Evolutionary conservation across 1,140 invertebrate genomes (phyloP), one percentile per base, ranked within the genome.

Genomic region (Oryctes rhinoceros): DNA sequence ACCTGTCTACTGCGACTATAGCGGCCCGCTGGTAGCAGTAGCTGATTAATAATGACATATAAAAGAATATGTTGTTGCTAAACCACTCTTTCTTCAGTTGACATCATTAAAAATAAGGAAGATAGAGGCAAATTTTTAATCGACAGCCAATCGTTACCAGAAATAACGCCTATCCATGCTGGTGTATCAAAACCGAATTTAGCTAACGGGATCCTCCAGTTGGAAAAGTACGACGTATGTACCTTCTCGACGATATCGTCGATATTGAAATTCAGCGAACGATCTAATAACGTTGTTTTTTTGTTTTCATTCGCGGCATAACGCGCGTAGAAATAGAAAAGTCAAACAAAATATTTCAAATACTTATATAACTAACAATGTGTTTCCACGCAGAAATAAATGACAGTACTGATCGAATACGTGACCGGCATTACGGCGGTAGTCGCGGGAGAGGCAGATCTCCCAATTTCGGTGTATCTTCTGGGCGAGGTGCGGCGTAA

Each of bases 21-120:
- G 24, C 67, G 24, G 75, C 48, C 59, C 79, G 78, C 79, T 81
- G 59, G 48, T 35, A 79, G 76, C 78, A 65, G 59, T 59, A 59
- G 81, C 81, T 30, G 24, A 30, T 30, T 30, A 30, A 30, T 30
- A 30, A 30, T 30, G 0, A 30, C 2, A 30, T 30, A 30, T 30
- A 30, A 30, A 2, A 30, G 24, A 30, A 30, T 30, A 30, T 30
- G 24, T 30, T 30, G 24, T 2, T 30, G 24, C 24, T 30, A 30
- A 30, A 30, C 24, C 24, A 30, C 24, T 0, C 24, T 30, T 30
- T 30, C 24, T 30, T 30, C 24, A 30, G 24, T 30, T 30, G 2
- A 30, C 24, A 2, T 30, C 2, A 30, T 30, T 30, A 30, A 30
- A 30, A 30, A 30, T 30, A 30, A 30, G 24, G 24, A 30, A 30